Percentiles rank a stretch among this genome's conserved stretches.
These are phyloP conservation scores for Lutjanus campechanus DNA, from an alignment of 2,797 vertebrate genomes.

Conservation along the genomic window DNA sequence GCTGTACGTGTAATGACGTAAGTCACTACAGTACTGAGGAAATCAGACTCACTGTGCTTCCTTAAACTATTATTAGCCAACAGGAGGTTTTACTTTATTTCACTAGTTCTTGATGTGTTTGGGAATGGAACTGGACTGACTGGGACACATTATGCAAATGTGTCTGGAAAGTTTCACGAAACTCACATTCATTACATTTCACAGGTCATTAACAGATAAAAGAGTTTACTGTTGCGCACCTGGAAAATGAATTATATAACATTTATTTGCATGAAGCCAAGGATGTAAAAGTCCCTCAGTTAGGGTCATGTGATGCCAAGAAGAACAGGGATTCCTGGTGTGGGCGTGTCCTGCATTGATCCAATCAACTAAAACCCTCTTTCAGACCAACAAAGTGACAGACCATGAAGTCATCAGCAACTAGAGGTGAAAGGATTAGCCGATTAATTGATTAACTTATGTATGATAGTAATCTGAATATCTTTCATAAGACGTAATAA, in stretches of 20 bases:
- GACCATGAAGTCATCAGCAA: not conserved
- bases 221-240: not conserved
- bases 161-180: not conserved
- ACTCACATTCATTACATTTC: not conserved
- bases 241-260: not conserved
- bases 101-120: not conserved
- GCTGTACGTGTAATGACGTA: constrained; percentile 30
- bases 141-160: not conserved
- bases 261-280: not conserved
- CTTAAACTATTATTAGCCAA: constrained; percentile 40
- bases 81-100: constrained; percentile 15
- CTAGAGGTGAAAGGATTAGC: not conserved
- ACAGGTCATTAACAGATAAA: not conserved
- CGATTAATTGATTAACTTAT: not conserved
- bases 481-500: too few species aligned
- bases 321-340: constrained; percentile 1
- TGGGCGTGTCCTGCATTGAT: constrained; percentile 8
- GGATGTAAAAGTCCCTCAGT: not conserved
- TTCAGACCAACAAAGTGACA: not conserved
- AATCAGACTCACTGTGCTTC: constrained; percentile 26
- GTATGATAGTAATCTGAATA: not conserved
- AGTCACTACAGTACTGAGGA: constrained; percentile 30
- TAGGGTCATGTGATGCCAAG: not conserved
- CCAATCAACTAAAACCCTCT: not conserved
- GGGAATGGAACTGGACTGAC: not conserved